phyloP scores from a whole-genome alignment of 2,113 vertebrate genomes.

The Malurus elegans region DNA sequence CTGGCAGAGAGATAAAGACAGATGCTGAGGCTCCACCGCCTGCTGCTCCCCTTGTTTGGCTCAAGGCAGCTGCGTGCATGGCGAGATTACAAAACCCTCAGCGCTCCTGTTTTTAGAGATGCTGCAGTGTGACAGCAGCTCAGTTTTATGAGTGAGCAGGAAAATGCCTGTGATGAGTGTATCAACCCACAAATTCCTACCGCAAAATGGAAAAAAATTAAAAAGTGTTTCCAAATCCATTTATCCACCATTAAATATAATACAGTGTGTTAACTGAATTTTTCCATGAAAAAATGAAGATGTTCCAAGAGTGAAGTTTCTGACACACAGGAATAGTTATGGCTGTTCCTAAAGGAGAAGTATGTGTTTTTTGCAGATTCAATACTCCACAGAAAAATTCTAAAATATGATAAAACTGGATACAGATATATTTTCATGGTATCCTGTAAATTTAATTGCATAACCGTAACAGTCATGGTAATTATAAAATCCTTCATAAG shows the following conservation, averaged over 20 bases:
- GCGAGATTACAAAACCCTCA: neutral
- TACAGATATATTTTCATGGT: neutral
- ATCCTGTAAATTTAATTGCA: neutral
- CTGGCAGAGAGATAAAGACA: neutral
- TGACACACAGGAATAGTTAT: neutral
- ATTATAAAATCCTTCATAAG: neutral
- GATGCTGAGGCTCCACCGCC: neutral
- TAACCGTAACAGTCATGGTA: neutral
- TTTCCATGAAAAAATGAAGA: neutral
- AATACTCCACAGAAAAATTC: neutral
- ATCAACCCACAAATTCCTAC: neutral
- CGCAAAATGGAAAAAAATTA: neutral
- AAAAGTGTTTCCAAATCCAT: neutral
- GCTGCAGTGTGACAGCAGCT: neutral
- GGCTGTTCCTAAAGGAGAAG: neutral
- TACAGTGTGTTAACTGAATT: neutral
- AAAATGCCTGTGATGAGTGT: neutral
- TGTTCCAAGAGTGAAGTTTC: neutral
- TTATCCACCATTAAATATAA: neutral
- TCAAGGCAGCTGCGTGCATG: neutral
- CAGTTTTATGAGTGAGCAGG: neutral
- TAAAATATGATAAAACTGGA: neutral
- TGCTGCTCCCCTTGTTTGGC: neutral
- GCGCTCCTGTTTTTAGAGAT: neutral
- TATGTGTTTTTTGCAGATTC: neutral